Conservation (phyloP, 2,888 invertebrate species). For the Volucella zonaria region DNA sequence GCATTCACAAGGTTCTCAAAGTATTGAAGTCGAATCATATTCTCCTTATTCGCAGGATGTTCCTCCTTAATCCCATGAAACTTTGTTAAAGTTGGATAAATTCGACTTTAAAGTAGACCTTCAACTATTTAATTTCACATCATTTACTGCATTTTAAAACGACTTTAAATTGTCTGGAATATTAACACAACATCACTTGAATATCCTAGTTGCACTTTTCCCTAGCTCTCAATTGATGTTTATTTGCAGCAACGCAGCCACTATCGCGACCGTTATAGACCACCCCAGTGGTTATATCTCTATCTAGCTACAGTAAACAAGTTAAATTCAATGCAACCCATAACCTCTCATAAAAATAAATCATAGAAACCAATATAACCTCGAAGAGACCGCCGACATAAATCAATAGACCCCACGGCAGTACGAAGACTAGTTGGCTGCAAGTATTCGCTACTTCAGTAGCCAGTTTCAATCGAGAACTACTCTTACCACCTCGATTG, state of each 20-base stretch:
- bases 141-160: too few relatives aligned
- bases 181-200: not conserved
- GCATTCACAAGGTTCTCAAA: too few relatives aligned
- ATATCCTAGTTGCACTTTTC: constrained; percentile 43
- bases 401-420: constrained; percentile 64
- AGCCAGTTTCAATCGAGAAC: constrained; percentile 26
- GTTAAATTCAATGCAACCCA: constrained; percentile 44
- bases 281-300: constrained; percentile 22
- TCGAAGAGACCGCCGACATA: constrained; percentile 55
- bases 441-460: not conserved
- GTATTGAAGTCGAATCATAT: too few relatives aligned
- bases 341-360: constrained; percentile 72
- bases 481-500: constrained; percentile 49
- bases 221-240: constrained; percentile 46
- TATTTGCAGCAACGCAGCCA: constrained; percentile 36
- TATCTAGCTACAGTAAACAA: constrained; percentile 18
- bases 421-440: constrained; percentile 31
- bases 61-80: too few relatives aligned
- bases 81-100: too few relatives aligned
- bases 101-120: too few relatives aligned
- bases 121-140: too few relatives aligned
- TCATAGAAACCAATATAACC: constrained; percentile 71
- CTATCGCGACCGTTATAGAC: constrained; percentile 54
- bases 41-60: too few relatives aligned
- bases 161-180: too few relatives aligned